A percentile compares a stretch with the other conserved stretches of the same genome.
Conservation (phyloP, 2,113 vertebrate species). For the Ctenomys sociabilis region DNA sequence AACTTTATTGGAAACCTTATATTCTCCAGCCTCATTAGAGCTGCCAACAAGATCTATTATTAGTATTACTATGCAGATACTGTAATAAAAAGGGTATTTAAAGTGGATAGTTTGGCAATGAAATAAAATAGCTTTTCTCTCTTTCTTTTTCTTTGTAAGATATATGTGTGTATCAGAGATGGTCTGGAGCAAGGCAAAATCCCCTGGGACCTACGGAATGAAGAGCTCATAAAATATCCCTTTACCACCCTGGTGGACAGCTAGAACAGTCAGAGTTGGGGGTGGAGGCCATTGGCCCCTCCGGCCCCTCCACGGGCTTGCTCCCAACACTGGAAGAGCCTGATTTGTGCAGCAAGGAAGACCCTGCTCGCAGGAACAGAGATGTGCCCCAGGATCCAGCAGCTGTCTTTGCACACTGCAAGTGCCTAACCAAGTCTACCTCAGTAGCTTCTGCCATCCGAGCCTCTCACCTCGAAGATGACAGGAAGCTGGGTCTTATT, state of each 20-base stretch:
- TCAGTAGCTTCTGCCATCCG: background rate
- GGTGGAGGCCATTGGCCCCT: background rate
- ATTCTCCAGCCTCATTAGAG: slow-evolving; percentile 90
- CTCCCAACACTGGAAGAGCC: background rate
- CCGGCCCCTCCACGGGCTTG: too few relatives aligned
- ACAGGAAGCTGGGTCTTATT: background rate
- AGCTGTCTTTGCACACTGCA: background rate
- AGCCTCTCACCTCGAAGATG: background rate
- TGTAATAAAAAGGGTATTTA: slow-evolving; percentile 91
- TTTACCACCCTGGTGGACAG: background rate
- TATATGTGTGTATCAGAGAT: slow-evolving; percentile 37
- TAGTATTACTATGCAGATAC: slow-evolving; percentile 90
- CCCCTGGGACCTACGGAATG: background rate
- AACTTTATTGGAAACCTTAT: slow-evolving; percentile 92
- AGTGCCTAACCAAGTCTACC: background rate
- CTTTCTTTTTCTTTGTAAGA: slow-evolving; percentile 70
- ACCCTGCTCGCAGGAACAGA: background rate
- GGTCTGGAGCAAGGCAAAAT: slow-evolving; percentile 57
- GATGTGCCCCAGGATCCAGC: background rate
- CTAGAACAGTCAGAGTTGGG: background rate
- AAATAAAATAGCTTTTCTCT: slow-evolving; percentile 84
- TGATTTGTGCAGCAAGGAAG: background rate
- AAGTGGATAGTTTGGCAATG: slow-evolving; percentile 86
- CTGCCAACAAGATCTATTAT: slow-evolving; percentile 91
- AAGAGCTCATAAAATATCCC: slow-evolving; percentile 67